Conservation (phyloP, 2,797 vertebrate species). For the Sebastes matsubarae region DNA sequence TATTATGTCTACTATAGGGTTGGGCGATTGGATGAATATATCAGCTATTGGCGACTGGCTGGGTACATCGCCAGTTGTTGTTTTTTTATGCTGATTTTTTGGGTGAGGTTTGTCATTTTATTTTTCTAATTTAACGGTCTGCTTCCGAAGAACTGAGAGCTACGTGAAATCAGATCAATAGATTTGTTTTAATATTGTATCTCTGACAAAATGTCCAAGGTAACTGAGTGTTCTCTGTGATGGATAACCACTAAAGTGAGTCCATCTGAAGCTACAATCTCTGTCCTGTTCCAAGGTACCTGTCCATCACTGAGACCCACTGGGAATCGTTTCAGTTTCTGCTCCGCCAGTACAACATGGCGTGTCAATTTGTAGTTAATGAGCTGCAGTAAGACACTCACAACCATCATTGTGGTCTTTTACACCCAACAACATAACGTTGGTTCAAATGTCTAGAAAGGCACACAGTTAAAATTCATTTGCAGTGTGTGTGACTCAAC, state of each 20-base stretch:
- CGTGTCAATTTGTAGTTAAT: neutral
- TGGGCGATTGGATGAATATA: too few species aligned
- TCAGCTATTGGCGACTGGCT: too few species aligned
- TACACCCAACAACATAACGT: neutral
- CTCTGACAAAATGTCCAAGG: neutral
- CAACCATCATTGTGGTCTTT: neutral
- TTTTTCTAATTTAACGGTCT: too few species aligned
- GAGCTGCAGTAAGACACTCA: neutral
- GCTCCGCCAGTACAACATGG: neutral
- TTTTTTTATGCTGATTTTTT: too few species aligned
- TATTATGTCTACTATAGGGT: neutral
- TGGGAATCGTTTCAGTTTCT: neutral
- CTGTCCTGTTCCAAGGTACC: neutral
- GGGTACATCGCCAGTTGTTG: too few species aligned
- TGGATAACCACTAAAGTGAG: neutral
- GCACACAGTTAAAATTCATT: neutral
- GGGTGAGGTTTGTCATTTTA: too few species aligned
- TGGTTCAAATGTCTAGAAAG: neutral
- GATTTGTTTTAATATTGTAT: too few species aligned
- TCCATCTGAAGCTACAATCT: neutral
- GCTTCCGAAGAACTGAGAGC: too few species aligned
- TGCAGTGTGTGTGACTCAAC: neutral
- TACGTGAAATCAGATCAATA: neutral
- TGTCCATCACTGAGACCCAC: neutral
- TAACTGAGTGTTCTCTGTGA: neutral